These are phyloP conservation scores for Parnassius apollo DNA, from an alignment of 2,888 invertebrate species.

Conservation along the genomic window DNA sequence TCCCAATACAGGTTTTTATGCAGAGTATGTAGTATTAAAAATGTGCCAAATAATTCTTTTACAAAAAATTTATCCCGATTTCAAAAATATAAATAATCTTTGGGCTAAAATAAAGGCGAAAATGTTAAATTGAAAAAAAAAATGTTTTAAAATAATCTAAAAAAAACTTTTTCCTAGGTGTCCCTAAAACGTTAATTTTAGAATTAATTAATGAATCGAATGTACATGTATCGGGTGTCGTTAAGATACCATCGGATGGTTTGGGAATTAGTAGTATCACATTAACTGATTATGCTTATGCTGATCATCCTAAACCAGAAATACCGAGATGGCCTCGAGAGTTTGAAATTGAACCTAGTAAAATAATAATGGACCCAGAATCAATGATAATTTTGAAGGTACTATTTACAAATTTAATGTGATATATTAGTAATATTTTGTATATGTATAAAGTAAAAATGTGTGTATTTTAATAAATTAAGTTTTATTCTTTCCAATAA, in stretches of 20 bases:
- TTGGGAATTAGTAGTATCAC: conserved; percentile 74
- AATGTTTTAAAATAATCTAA: not conserved
- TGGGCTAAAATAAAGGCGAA: no score
- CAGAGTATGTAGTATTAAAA: no score
- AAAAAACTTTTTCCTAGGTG: conserved; percentile 54
- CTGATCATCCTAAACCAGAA: conserved; percentile 56
- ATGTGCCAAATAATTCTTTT: no score
- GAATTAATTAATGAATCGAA: conserved; percentile 78
- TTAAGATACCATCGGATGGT: conserved; percentile 78
- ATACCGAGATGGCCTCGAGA: conserved; percentile 77
- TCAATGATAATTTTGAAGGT: conserved; percentile 69
- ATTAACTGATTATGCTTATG: conserved; percentile 66
- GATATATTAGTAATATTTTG: no score
- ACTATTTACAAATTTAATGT: conserved; percentile 13
- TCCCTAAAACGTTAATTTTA: conserved; percentile 66
- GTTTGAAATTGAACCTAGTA: conserved; percentile 72
- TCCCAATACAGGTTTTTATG: no score
- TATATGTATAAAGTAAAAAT: not conserved
- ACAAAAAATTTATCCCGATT: no score
- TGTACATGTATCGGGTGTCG: conserved; percentile 75
- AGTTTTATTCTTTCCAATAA: no score
- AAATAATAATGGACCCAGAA: conserved; percentile 69
- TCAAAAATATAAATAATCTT: no score
- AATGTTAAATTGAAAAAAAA: no score
- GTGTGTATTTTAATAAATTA: not conserved